Conservation (phyloP, 64 coral and sea anemone genomes). For the Anthopleura sola region DNA sequence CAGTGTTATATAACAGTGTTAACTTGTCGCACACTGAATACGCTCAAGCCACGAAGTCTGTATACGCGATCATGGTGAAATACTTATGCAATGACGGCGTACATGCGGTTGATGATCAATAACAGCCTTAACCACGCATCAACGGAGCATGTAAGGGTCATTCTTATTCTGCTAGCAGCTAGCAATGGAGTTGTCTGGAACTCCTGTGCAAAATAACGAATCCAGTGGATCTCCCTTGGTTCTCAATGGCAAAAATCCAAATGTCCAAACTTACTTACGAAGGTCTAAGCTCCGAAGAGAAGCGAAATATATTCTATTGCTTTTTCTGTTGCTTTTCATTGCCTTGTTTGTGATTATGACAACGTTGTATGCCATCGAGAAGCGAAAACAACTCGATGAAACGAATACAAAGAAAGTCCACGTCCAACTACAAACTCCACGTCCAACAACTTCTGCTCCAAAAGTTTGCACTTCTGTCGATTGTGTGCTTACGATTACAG, state of each 20-base stretch:
- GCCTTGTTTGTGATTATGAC: conserved; percentile 13
- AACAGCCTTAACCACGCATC: neutral
- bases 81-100: neutral
- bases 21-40: no score
- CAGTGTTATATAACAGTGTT: no score
- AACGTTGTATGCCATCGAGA: neutral
- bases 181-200: neutral
- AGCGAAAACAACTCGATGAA: neutral
- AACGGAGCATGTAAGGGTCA: neutral
- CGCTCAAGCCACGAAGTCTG: no score
- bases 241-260: neutral
- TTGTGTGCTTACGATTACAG: conserved; percentile 5
- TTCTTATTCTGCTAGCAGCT: neutral
- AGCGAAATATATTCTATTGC: neutral
- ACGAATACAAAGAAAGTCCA: neutral
- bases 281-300: neutral
- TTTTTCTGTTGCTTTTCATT: neutral
- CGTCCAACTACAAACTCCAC: no score
- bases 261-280: neutral
- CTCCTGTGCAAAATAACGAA: neutral
- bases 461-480: conserved; percentile 1
- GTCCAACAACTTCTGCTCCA: neutral
- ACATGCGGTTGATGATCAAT: neutral
- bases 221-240: neutral
- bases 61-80: no score